A percentile compares a stretch with the other conserved stretches of the same genome.
phyloP scores from a whole-genome alignment of 2,113 vertebrate genomes.

The Orientallactaga bullata region DNA sequence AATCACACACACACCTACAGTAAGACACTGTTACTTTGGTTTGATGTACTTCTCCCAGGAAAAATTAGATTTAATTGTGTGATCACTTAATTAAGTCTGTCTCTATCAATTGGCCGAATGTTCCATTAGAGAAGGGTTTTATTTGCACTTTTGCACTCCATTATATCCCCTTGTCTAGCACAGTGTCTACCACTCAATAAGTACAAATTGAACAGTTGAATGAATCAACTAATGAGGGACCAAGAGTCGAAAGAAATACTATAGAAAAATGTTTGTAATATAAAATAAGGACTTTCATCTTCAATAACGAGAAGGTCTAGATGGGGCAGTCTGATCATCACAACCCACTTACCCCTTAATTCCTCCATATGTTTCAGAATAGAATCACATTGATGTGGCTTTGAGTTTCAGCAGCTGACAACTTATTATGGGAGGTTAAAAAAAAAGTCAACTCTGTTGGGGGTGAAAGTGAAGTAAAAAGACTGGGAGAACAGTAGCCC shows the following conservation, averaged over 20 bases:
- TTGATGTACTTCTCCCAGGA: slow-evolving; percentile 30
- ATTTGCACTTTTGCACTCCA: slow-evolving; percentile 19
- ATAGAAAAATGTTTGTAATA: not conserved
- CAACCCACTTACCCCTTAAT: not conserved
- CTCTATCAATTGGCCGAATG: slow-evolving; percentile 34
- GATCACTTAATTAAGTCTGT: slow-evolving; percentile 75
- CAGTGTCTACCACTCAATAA: slow-evolving; percentile 59
- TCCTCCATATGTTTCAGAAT: slow-evolving; percentile 33
- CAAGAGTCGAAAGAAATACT: not conserved
- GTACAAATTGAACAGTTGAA: slow-evolving; percentile 55
- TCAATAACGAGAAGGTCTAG: slow-evolving; percentile 15
- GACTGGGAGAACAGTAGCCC: not conserved
- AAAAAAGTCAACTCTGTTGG: not conserved
- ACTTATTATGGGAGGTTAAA: slow-evolving; percentile 16
- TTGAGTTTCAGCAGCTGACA: slow-evolving; percentile 30
- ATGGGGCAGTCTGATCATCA: not conserved
- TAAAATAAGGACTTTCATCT: not conserved
- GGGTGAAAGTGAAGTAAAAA: not conserved
- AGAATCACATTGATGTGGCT: not conserved
- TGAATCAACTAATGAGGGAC: slow-evolving; percentile 50
- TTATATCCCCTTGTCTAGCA: slow-evolving; percentile 25
- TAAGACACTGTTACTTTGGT: slow-evolving; percentile 3
- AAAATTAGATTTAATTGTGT: slow-evolving; percentile 70
- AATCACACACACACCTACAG: not conserved
- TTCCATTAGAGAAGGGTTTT: slow-evolving; percentile 52